A percentile compares a stretch with the other conserved stretches of the same genome.
phyloP scores from a whole-genome alignment of 2,113 vertebrate genomes.

The Dryoscopus gambensis region DNA sequence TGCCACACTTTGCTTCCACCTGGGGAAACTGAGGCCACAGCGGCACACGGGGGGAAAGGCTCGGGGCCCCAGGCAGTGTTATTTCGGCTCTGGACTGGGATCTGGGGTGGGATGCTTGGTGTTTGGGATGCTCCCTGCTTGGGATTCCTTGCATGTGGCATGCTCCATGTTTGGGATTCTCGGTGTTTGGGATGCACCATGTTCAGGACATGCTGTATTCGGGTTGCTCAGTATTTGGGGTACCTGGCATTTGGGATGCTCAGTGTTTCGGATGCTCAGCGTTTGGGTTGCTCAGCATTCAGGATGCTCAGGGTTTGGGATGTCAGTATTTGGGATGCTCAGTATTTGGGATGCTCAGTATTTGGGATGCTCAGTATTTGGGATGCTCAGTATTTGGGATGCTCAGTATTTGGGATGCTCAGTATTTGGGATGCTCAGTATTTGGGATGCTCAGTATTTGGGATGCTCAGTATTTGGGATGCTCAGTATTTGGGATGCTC shows the following conservation, averaged over 20 bases:
- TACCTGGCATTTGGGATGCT: no score
- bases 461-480: not conserved
- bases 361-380: not conserved
- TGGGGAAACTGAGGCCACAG: not conserved
- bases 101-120: not conserved
- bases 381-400: not conserved
- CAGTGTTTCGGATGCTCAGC: rapidly evolving
- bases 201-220: rapidly evolving
- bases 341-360: rapidly evolving
- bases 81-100: rapidly evolving
- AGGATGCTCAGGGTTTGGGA: rapidly evolving
- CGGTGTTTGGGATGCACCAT: rapidly evolving
- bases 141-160: not conserved
- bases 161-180: not conserved
- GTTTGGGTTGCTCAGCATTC: not conserved
- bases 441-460: rapidly evolving
- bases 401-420: rapidly evolving
- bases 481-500: not conserved
- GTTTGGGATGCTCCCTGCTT: not conserved
- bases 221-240: not conserved
- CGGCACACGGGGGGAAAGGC: rapidly evolving
- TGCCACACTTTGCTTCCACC: not conserved
- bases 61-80: not conserved
- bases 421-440: no score
- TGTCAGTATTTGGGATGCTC: not conserved